phyloP scores from a whole-genome alignment of 2,888 invertebrate species.

The Lagria hirta region DNA sequence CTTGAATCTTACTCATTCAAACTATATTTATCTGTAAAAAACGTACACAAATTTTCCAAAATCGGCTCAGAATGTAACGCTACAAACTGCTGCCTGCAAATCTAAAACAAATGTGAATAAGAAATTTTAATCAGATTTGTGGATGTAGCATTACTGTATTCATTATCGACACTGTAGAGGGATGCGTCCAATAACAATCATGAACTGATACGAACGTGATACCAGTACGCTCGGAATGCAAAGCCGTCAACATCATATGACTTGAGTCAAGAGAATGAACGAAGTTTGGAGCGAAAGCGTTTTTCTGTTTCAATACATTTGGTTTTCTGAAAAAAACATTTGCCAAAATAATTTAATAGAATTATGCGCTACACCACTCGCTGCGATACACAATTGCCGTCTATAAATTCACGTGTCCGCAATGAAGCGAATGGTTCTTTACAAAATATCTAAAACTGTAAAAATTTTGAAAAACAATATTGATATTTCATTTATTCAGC shows the following conservation, averaged over 20 bases:
- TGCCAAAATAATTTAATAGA: no score
- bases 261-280: conserved; percentile 97
- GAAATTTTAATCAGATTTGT: background rate
- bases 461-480: no score
- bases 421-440: no score
- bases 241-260: conserved; percentile 99
- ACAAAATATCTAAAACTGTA: no score
- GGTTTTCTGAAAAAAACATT: conserved; percentile 63
- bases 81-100: conserved; percentile 98
- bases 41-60: conserved; percentile 79
- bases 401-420: no score
- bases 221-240: conserved; percentile 79
- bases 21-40: conserved; percentile 69
- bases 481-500: no score
- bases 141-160: conserved; percentile 66
- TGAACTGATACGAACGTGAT: conserved; percentile 96
- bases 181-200: conserved; percentile 99
- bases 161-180: conserved; percentile 82
- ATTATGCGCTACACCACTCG: background rate
- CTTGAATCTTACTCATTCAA: conserved; percentile 59
- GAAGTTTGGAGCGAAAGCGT: conserved; percentile 99
- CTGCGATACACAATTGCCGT: no score
- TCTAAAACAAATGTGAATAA: conserved; percentile 56
- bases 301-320: conserved; percentile 87
- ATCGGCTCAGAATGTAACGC: conserved; percentile 91